Conservation (phyloP, 1,140 invertebrate genomes). For the Cydia fagiglandana region DNA sequence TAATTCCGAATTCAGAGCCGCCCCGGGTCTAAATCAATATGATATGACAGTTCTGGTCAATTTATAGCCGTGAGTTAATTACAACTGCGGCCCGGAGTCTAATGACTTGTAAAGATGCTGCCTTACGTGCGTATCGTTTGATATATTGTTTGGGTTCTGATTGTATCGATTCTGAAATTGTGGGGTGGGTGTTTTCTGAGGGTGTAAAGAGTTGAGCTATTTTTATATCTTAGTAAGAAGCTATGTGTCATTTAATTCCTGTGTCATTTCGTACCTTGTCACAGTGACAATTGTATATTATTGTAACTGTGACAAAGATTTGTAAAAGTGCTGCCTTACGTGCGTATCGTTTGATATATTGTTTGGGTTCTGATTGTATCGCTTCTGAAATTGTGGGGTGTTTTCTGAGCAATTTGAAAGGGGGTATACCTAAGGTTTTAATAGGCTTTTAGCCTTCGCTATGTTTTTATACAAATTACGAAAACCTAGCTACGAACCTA, state of each 20-base stretch:
- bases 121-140: conserved; percentile 43
- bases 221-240: too few relatives aligned
- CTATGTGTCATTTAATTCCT: too few relatives aligned
- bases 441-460: too few relatives aligned
- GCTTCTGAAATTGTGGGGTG: neutral
- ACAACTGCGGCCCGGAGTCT: conserved; percentile 58
- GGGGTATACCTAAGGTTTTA: too few relatives aligned
- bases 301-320: conserved; percentile 51
- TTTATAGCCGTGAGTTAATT: conserved; percentile 76
- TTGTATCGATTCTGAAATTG: conserved; percentile 16
- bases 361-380: conserved; percentile 15
- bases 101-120: conserved; percentile 73
- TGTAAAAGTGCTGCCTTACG: conserved; percentile 63
- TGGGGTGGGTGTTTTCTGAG: neutral
- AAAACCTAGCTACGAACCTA: too few relatives aligned
- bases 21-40: conserved; percentile 75
- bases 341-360: conserved; percentile 39
- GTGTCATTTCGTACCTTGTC: too few relatives aligned
- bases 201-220: too few relatives aligned
- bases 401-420: too few relatives aligned
- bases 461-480: too few relatives aligned
- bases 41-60: conserved; percentile 77
- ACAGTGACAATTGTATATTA: too few relatives aligned
- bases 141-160: conserved; percentile 28
- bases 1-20: conserved; percentile 23